Evolutionary conservation across 2,888 invertebrate species (phyloP), one percentile per base, ranked within the genome.

Genomic region (Rotaria socialis): DNA sequence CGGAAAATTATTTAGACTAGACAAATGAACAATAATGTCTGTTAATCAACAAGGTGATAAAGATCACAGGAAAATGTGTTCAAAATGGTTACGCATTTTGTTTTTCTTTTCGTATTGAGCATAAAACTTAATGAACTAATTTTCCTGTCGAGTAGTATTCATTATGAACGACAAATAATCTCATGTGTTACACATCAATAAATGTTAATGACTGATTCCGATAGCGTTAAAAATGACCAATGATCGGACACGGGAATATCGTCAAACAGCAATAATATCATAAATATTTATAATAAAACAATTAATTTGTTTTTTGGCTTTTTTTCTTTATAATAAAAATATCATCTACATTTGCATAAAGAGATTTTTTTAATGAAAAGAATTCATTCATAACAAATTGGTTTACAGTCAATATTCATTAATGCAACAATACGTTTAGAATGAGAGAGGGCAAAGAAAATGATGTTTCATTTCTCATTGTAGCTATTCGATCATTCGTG

Each of bases 151-250:
- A 67, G 55, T 67, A 67, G 5, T 35, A 67, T 35, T 67, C 67
- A 35, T 67, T 35, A 67, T 67, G 67, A 67, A 67, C 16, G 35
- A 67, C 67, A 67, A 67, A 27, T 67, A 27, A 67, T 67, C 67
- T 27, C 35, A 35, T 14, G 35, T 35, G 67, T 67, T 67, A 67
- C 16, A 67, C 67, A 27, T 67, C 67, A 67, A 67, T 67, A 67
- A 67, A 35, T n/a, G 67, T 27, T 27, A 67, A 67, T 67, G 67
- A 67, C 35, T 67, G 67, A 67, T 27, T 35, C 67, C 67, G 67
- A 27, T 35, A 67, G 67, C 67, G 27, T 27, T 60, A 11, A 24
- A 0, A 60, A 35, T 67, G 67, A 35, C 11, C 10, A 35, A 67
- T 35, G 67, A 67, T 35, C 35, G 35, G 14, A 35, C 35, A 67